Evolutionary conservation across 2,797 vertebrate species (phyloP).

Genomic region (Ara ararauna): DNA sequence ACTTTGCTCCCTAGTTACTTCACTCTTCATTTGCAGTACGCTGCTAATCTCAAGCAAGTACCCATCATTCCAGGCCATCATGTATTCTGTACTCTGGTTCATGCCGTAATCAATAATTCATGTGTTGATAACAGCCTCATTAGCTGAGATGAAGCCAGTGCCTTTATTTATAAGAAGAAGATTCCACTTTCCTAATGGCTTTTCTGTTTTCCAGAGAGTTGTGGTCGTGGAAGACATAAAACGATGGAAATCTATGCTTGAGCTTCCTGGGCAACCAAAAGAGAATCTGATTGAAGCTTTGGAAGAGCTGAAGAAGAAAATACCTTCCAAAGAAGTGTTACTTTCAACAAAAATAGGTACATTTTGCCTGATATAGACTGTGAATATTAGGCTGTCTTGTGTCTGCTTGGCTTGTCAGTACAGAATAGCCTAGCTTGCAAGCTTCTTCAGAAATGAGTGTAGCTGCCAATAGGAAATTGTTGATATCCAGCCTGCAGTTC

Average conservation of each 20-base stretch:
- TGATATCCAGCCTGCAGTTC: not conserved
- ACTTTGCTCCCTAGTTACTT: conserved; percentile 59
- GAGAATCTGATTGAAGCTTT: conserved; percentile 88
- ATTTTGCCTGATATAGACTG: not conserved
- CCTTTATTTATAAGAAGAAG: conserved; percentile 47
- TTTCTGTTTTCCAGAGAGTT: conserved; percentile 87
- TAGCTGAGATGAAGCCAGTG: conserved; percentile 64
- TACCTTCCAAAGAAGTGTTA: conserved; percentile 93
- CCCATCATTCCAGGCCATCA: conserved; percentile 42
- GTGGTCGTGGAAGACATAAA: conserved; percentile 96
- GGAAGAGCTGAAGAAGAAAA: conserved; percentile 92
- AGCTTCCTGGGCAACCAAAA: conserved; percentile 87
- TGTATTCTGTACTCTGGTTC: conserved; percentile 19
- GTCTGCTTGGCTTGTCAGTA: not conserved
- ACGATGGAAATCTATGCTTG: conserved; percentile 89
- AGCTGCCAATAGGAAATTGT: not conserved
- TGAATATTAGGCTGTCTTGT: not conserved
- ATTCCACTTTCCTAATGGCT: conserved; percentile 65
- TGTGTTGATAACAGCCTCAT: conserved; percentile 59
- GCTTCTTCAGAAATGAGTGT: not conserved
- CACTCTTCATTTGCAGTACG: conserved; percentile 45
- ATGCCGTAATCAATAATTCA: conserved; percentile 74
- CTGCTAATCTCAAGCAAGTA: conserved; percentile 58
- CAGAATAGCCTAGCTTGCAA: not conserved
- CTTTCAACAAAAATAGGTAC: conserved; percentile 93